Evolutionary conservation across 2,797 vertebrate genomes (phyloP).

Genomic region (Darevskia mixta): DNA sequence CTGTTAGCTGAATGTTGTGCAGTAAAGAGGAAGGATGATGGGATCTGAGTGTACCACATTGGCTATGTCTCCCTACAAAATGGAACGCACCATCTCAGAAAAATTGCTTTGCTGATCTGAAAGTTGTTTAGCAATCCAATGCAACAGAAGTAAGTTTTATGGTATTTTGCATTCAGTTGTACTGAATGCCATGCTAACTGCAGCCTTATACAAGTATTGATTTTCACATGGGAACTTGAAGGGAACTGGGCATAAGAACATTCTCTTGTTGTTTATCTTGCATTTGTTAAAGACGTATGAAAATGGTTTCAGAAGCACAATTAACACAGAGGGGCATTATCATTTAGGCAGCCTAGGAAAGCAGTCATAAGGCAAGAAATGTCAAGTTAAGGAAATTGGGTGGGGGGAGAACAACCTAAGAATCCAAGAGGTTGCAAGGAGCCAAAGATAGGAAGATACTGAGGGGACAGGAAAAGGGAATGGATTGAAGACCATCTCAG

Average conservation of each 20-base stretch:
- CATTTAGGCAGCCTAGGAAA: neutral
- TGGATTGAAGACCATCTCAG: neutral
- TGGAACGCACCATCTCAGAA: neutral
- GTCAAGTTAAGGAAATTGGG: neutral
- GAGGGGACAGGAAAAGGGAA: neutral
- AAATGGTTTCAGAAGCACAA: neutral
- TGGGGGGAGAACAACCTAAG: neutral
- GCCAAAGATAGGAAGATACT: neutral
- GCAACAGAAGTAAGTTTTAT: neutral
- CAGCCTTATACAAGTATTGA: neutral
- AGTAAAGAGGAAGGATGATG: no score
- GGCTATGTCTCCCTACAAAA: no score
- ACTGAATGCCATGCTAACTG: neutral
- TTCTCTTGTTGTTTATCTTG: neutral
- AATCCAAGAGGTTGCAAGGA: neutral
- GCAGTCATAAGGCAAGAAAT: neutral
- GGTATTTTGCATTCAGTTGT: neutral
- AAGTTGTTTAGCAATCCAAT: neutral
- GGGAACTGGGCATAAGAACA: neutral
- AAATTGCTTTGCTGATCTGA: neutral
- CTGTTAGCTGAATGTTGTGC: no score
- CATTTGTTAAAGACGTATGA: neutral
- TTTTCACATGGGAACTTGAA: neutral
- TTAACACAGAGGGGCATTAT: neutral
- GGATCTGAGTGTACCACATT: no score